These are phyloP conservation scores for Corapipo altera DNA, from an alignment of 2,113 vertebrate genomes.

Conservation along the genomic window DNA sequence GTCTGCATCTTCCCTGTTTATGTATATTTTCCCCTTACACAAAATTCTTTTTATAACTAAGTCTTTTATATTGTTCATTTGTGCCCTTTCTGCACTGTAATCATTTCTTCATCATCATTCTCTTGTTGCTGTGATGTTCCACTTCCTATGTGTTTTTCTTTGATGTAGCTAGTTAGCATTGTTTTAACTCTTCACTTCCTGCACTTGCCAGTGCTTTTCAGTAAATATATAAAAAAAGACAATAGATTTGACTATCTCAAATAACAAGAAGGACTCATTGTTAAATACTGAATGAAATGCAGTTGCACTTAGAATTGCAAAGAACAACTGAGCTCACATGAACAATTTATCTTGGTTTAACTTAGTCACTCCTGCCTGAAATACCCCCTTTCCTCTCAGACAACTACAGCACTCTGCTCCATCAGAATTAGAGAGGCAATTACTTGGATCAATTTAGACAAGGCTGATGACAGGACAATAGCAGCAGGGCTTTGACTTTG, in stretches of 20 bases:
- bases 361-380: background rate
- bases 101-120: constrained; percentile 41
- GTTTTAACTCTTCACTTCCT: constrained; percentile 44
- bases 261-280: background rate
- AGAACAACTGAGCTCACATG: background rate
- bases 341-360: background rate
- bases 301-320: background rate
- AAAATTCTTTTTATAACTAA: constrained; percentile 43
- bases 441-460: constrained; percentile 9
- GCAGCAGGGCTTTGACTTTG: constrained; percentile 24
- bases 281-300: background rate
- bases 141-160: background rate
- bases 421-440: background rate
- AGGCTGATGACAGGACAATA: background rate
- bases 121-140: constrained; percentile 22
- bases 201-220: background rate
- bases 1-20: constrained; percentile 22
- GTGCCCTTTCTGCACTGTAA: constrained; percentile 43
- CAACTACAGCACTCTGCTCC: background rate
- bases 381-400: background rate
- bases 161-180: constrained; percentile 32
- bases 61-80: constrained; percentile 45
- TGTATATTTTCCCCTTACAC: constrained; percentile 7
- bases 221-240: background rate
- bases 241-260: background rate